Evolutionary conservation across 2,113 vertebrate genomes (phyloP), one percentile per base, ranked within the genome.

Genomic region (Cavia porcellus): DNA sequence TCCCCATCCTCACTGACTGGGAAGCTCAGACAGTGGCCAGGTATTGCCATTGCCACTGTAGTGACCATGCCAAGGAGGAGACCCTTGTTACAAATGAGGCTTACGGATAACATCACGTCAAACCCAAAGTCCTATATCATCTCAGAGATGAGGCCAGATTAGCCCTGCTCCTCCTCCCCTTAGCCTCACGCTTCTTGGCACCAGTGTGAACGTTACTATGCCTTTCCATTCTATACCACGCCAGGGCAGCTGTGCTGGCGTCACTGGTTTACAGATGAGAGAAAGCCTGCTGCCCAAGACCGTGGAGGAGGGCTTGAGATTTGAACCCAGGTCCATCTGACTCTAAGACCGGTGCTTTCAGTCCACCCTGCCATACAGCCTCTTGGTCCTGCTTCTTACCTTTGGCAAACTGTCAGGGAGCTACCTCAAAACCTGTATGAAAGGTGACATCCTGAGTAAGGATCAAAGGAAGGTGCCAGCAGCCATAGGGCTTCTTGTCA

Each of bases 291-390:
- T 25, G 5, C 66, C n/a, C 2, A 59, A 50, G 80, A 52, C 68
- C 57, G 47, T 32, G 28, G 8, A n/a, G 62, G 55, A 94, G 74
- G 74, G 94, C 24, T 10, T 80, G 50, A 47, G n/a, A 52, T 90
- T 92, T 94, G 94, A 96, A 90, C 17, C 22, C 62, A 72, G 75
- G 59, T 70, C 42, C n/a, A 19, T n/a, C 55, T 96, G 50, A 89
- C 35, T 91, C 70, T 59, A 52, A 82, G 86, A 90, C 28, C 25
- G 82, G 57, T 20, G 62, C 3, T 83, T 95, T 82, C 64, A 62
- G 42, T 64, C 35, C 7, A n/a, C 5, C 19, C 61, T 95, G 72
- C 66, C 72, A 80, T 66, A 62, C 80, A 42, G 38, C 14, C n/a
- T 86, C n/a, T 62, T 38, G 12, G 25, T 72, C n/a, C 87, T n/a